These are phyloP conservation scores for Hassar affinis DNA, from an alignment of 2,113 vertebrate species.

Conservation along the genomic window DNA sequence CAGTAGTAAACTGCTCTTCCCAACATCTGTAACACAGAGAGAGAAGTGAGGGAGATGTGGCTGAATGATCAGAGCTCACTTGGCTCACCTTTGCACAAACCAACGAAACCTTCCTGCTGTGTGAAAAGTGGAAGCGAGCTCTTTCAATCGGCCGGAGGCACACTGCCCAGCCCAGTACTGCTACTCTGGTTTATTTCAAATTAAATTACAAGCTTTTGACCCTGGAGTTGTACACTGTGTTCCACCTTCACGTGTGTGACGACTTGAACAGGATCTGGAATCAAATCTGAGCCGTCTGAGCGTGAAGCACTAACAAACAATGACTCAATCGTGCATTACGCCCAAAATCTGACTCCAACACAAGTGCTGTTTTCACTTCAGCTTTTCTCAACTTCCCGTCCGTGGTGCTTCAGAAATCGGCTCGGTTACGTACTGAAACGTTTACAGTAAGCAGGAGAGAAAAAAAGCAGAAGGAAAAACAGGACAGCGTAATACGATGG, in stretches of 20 bases:
- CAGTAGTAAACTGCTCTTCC: conserved; percentile 82
- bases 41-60: background rate
- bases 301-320: background rate
- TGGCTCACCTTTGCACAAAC: background rate
- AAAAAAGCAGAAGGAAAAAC: background rate
- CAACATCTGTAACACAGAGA: conserved; percentile 72
- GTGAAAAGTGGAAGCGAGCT: background rate
- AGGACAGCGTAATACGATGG: background rate
- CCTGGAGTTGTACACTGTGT: background rate
- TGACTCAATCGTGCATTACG: background rate
- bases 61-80: background rate
- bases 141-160: background rate
- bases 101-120: background rate
- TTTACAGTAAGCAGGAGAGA: background rate
- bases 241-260: background rate
- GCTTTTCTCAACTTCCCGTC: conserved; percentile 21
- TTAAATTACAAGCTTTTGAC: too few species aligned
- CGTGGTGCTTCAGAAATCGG: background rate
- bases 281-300: background rate
- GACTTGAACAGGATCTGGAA: background rate
- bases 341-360: background rate
- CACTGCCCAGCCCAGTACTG: background rate
- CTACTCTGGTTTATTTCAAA: background rate
- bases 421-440: background rate
- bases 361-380: conserved; percentile 27